Evolutionary conservation across 2,888 invertebrate species (phyloP).

Genomic region (Nipponacmea schrenckii): DNA sequence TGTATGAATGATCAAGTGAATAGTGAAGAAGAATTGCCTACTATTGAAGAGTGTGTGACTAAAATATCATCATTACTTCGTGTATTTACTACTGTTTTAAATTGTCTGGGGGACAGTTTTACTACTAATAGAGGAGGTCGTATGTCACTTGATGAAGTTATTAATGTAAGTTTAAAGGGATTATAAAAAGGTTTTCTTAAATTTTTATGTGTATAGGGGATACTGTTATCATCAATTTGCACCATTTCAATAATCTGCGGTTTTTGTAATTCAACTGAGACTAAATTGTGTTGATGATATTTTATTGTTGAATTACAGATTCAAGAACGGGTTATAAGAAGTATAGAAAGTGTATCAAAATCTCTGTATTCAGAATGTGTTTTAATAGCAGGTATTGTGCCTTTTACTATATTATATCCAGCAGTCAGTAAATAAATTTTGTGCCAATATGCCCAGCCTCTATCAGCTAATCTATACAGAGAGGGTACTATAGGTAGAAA

Average conservation of each 20-base stretch:
- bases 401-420: conserved; percentile 1
- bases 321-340: conserved; percentile 54
- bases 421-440: too few relatives aligned
- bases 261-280: too few relatives aligned
- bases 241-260: too few relatives aligned
- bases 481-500: too few relatives aligned
- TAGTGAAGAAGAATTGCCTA: conserved; percentile 68
- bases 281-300: not conserved
- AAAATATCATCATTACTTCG: conserved; percentile 69
- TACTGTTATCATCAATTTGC: too few relatives aligned
- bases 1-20: conserved; percentile 69
- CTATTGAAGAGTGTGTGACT: conserved; percentile 73
- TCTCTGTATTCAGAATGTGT: conserved; percentile 51
- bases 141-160: conserved; percentile 73
- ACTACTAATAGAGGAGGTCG: conserved; percentile 73
- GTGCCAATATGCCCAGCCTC: too few relatives aligned
- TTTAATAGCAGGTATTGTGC: conserved; percentile 46
- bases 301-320: conserved; percentile 39
- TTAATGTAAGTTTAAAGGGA: conserved; percentile 62
- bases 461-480: too few relatives aligned
- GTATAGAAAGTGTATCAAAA: conserved; percentile 52
- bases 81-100: conserved; percentile 87
- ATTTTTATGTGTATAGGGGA: too few relatives aligned
- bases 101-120: conserved; percentile 77
- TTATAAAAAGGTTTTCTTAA: not conserved